Evolutionary conservation across 2,888 invertebrate species (phyloP).

Genomic region (Neuroscelio doddi): DNA sequence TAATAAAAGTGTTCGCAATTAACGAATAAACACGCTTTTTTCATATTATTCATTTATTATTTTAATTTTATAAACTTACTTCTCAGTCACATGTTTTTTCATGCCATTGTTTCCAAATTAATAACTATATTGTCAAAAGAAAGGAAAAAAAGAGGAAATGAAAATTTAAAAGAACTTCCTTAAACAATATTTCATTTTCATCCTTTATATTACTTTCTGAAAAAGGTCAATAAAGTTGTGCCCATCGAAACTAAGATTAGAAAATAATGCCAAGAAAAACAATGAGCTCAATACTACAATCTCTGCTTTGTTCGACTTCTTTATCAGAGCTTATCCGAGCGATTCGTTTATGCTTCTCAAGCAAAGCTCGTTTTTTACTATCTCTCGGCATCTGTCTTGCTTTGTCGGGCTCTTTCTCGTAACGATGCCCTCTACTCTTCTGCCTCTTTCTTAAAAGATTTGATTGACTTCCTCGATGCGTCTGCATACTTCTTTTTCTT

Average conservation of each 20-base stretch:
- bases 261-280: conserved; percentile 17
- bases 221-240: too few species aligned
- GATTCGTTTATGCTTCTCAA: conserved; percentile 14
- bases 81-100: too few species aligned
- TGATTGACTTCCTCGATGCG: conserved; percentile 10
- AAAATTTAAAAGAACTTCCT: too few species aligned
- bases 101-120: too few species aligned
- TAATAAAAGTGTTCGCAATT: too few species aligned
- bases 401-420: too few species aligned
- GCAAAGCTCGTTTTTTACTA: not conserved
- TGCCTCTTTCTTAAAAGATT: conserved; percentile 13
- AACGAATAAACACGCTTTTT: conserved; percentile 20
- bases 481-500: conserved; percentile 2
- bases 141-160: too few species aligned
- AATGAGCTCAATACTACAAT: conserved; percentile 6
- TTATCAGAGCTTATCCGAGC: conserved; percentile 18
- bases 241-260: too few species aligned
- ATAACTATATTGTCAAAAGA: too few species aligned
- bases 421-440: not conserved
- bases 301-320: conserved; percentile 23
- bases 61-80: too few species aligned
- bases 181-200: too few species aligned
- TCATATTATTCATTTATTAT: not conserved
- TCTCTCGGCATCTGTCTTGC: not conserved
- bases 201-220: too few species aligned